A percentile compares a stretch with the other conserved stretches of the same genome.
phyloP scores from a whole-genome alignment of 2,888 invertebrate species.

The Pseudolycoriella hygida region DNA sequence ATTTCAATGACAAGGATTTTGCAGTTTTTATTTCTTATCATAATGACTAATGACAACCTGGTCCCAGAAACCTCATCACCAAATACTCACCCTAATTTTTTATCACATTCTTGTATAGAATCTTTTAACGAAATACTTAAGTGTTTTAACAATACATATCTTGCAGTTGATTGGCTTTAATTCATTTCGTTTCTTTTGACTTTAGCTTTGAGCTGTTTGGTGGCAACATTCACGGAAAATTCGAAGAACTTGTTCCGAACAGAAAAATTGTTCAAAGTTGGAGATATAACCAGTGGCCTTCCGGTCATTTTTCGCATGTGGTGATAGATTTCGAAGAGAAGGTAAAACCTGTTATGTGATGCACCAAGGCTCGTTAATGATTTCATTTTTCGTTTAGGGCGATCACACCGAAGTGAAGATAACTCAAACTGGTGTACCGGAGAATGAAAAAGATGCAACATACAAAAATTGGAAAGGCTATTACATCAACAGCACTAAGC shows the following conservation, averaged over 20 bases:
- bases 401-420: slow-evolving; percentile 74
- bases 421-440: slow-evolving; percentile 71
- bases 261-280: slow-evolving; percentile 77
- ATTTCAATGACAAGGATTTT: no score
- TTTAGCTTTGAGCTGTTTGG: slow-evolving; percentile 67
- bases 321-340: slow-evolving; percentile 70
- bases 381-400: slow-evolving; percentile 31
- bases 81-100: no score
- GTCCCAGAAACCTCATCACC: no score
- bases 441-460: slow-evolving; percentile 59
- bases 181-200: slow-evolving; percentile 5
- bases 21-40: no score
- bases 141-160: not conserved
- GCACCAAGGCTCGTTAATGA: not conserved
- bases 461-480: slow-evolving; percentile 81
- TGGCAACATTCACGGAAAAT: slow-evolving; percentile 81
- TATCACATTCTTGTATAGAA: no score
- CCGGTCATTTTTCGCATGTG: slow-evolving; percentile 78
- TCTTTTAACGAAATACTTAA: no score
- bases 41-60: no score
- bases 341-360: slow-evolving; percentile 26
- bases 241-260: slow-evolving; percentile 64
- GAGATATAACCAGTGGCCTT: slow-evolving; percentile 91
- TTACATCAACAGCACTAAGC: slow-evolving; percentile 88
- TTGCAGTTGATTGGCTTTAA: not conserved